phyloP scores from a whole-genome alignment of 2,888 invertebrate species.

The Diplolepis rosae region DNA sequence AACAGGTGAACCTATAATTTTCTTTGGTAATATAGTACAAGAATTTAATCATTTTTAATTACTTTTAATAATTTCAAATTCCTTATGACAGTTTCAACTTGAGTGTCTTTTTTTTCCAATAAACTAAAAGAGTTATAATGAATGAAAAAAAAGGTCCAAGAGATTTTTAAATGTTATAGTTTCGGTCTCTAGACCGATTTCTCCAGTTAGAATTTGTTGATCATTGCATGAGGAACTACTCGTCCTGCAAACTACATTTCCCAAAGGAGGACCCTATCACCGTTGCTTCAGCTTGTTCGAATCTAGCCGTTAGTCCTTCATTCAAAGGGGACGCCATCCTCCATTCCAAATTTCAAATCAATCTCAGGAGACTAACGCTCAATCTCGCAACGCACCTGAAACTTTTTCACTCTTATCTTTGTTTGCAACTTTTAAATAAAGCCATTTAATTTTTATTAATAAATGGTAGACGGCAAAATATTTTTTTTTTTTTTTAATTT shows the following conservation, averaged over 20 bases:
- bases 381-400: conserved; percentile 27
- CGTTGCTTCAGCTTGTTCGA: conserved; percentile 24
- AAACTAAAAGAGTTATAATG: no score
- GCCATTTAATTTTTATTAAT: not conserved
- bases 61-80: no score
- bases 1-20: no score
- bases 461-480: no score
- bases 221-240: not conserved
- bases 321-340: conserved; percentile 26
- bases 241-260: conserved; percentile 19
- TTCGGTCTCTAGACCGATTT: not conserved
- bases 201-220: not conserved
- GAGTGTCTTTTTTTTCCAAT: no score
- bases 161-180: not conserved
- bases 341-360: conserved; percentile 24
- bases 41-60: no score
- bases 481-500: no score
- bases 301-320: not conserved
- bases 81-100: no score
- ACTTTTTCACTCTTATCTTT: conserved; percentile 3
- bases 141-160: no score
- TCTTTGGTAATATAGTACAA: no score
- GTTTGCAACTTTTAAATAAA: not conserved
- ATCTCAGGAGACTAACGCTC: conserved; percentile 11
- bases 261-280: conserved; percentile 17